Evolutionary conservation across 2,113 vertebrate genomes (phyloP), one percentile per base, ranked within the genome.

Genomic region (Eolophus roseicapilla): DNA sequence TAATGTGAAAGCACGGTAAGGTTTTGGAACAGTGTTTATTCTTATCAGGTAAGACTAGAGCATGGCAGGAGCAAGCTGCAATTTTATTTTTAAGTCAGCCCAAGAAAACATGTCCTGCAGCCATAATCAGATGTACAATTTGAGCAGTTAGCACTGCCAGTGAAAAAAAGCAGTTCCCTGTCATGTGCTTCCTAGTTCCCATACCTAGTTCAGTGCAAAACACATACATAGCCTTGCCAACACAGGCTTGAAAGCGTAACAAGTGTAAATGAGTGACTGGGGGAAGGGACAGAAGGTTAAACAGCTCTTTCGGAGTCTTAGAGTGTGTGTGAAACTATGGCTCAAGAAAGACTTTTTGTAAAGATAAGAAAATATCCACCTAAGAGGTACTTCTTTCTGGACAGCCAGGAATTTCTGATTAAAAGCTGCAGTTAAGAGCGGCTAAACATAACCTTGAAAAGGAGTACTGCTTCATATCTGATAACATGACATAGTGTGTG

Each of bases 401-500:
- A 84, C 50, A 91, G 50, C 7, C 52, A 64, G 69, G 59, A 47
- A 47, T 92, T 92, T 95, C 65, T 82, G 47, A 82, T 84, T 67
- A 75, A 89, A 95, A 84, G 20, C 43, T 83, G 31, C 39, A 11
- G 31, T 60, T 89, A 62, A 93, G 71, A 93, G 67, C 49, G 49
- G 19, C 19, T 83, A 75, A 86, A 70, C 33, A 39, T 84, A 84
- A 94, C 77, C 95, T 93, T 93, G 89, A 95, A 78, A 35, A 81
- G 39, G 33, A 84, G 11, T 43, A 44, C 39, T 55, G 74, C 83
- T 82, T 81, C 52, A 10, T 60, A 89, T 79, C 87, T 94, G 81
- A 76, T 87, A 91, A 35, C 3, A 10, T 16, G 49, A 39, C 2
- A 5, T 23, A 47, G 68, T 1, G 1, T 69, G 37, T 7, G n/a